Base-by-base conservation (phyloP, 2,797 vertebrate species). In the Notoglanidium macrostoma region DNA sequence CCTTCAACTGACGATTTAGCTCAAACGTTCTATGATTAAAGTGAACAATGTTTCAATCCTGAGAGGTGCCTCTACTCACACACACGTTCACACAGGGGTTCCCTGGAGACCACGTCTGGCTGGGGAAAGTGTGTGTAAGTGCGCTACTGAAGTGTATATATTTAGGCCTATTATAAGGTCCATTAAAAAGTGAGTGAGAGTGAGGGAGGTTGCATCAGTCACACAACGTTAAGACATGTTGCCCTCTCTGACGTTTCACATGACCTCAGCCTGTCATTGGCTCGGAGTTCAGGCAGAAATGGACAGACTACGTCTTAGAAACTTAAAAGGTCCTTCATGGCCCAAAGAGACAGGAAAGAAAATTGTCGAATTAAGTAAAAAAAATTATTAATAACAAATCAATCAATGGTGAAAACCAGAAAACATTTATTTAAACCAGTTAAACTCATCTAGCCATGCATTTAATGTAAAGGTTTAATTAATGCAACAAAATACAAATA, bases 101-200 rank as follows among this genome's bases (percentile, higher is more conserved):
- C 87, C 51, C 32, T 51, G 57, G 85, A 86, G 91, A 87, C 78
- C 61, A 51, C 29, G 10, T 51, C 83, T 80, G 35, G 26, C 74
- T 85, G 83, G 86, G 89, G 87, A 90, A 90, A 90, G 88, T 77
- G 89, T 89, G 90, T 84, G 88, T 89, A 91, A 89, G 88, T 85
- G 55, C 10, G n/a, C 83, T 87, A 85, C 85, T 90, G 86, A 85
- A 90, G 85, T 89, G 89, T 88, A 55, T 92, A 93, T 92, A 92
- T 94, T 91, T 91, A 88, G 87, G 68, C 85, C 85, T 70, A 84
- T 88, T 86, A 88, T 61, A 49, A 82, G 85, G 55, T 77, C 81
- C 65, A 78, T 87, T 81, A 85, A 54, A 59, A 46, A 65, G 51
- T 68, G 72, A 77, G 79, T 35, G 46, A 46, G 12, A 67, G 12